These are phyloP conservation scores for Phymorhynchus buccinoides DNA, from an alignment of 1,140 invertebrate genomes.

Conservation along the genomic window DNA sequence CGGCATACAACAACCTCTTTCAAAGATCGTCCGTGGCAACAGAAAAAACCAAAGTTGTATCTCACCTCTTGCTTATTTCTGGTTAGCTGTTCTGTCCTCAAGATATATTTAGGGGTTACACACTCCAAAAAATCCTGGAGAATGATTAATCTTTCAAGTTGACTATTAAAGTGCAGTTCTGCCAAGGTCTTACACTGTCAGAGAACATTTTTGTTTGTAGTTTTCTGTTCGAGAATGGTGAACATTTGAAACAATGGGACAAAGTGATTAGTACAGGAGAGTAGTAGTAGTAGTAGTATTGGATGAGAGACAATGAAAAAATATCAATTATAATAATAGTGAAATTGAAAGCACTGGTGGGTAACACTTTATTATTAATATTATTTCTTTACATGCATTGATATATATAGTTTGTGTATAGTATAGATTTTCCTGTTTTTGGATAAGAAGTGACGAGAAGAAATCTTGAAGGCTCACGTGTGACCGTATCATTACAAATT, in stretches of 20 bases:
- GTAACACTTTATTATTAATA: neutral
- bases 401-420: neutral
- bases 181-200: too few species aligned
- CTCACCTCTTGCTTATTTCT: too few species aligned
- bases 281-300: neutral
- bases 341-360: constrained; percentile 27
- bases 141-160: too few species aligned
- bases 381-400: constrained; percentile 9
- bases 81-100: too few species aligned
- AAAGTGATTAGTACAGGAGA: neutral
- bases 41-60: too few species aligned
- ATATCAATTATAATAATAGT: neutral
- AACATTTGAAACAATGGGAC: neutral
- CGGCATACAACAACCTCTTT: too few species aligned
- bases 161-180: too few species aligned
- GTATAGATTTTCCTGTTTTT: neutral
- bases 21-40: too few species aligned
- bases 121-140: too few species aligned
- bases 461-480: neutral
- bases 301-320: neutral
- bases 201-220: too few species aligned
- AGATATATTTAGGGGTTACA: too few species aligned
- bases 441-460: neutral
- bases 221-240: too few species aligned
- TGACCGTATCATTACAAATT: constrained; percentile 19